Evolutionary conservation across 2,888 invertebrate genomes (phyloP).

Genomic region (Cotesia congregata): DNA sequence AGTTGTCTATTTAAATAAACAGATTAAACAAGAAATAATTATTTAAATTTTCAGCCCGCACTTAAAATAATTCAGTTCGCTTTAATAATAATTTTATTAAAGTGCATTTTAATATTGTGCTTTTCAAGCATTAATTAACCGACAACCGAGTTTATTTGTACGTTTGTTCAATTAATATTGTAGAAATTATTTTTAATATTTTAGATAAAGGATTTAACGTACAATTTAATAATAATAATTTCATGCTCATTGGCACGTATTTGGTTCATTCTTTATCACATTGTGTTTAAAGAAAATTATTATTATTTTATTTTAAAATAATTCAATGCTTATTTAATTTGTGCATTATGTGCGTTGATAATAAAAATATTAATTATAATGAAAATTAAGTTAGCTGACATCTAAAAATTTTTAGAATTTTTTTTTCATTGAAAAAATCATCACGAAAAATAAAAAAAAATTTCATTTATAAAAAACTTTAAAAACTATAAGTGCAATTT

Average conservation of each 20-base stretch:
- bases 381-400: too few species aligned
- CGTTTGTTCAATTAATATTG: background rate
- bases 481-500: too few species aligned
- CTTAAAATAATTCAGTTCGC: background rate
- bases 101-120: conserved; percentile 2
- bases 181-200: background rate
- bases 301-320: too few species aligned
- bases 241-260: conserved; percentile 48
- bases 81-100: background rate
- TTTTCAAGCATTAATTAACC: background rate
- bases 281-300: conserved; percentile 2
- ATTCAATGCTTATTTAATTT: background rate
- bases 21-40: background rate
- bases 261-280: conserved; percentile 29
- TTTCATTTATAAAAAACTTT: too few species aligned
- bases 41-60: background rate
- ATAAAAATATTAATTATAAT: background rate
- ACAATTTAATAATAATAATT: conserved; percentile 11
- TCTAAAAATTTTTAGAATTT: too few species aligned
- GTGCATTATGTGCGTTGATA: conserved; percentile 36
- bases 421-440: too few species aligned
- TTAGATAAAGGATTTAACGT: background rate
- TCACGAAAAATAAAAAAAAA: too few species aligned
- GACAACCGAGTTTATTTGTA: conserved; percentile 3
- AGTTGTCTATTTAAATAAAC: background rate